These are phyloP conservation scores for Loriculus beryllinus DNA, from an alignment of 2,797 vertebrate genomes.

Conservation along the genomic window DNA sequence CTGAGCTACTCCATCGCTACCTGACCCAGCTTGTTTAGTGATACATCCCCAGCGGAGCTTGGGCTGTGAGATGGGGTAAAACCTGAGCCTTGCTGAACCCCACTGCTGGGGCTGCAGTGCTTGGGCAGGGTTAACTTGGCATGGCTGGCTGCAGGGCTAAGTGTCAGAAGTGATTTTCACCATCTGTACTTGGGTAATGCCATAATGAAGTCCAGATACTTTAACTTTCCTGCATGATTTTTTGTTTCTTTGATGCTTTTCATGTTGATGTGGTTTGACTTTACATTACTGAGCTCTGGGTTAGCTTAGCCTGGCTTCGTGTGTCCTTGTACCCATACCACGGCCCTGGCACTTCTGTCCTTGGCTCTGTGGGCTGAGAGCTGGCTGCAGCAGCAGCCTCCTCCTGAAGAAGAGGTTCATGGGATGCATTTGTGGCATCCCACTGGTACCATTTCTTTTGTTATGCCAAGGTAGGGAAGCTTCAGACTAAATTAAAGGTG, in stretches of 20 bases:
- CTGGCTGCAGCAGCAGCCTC: background rate
- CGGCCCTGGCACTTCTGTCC: background rate
- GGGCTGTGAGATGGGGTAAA: background rate
- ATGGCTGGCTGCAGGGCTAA: background rate
- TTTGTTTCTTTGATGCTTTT: background rate
- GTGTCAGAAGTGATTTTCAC: background rate
- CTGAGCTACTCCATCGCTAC: background rate
- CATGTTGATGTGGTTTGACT: background rate
- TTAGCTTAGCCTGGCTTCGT: background rate
- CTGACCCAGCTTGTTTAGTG: background rate
- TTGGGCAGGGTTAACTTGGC: background rate
- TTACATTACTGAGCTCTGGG: background rate
- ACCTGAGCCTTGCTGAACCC: conserved; percentile 37
- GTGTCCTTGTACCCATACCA: accelerated
- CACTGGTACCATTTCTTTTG: background rate
- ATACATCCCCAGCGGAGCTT: background rate
- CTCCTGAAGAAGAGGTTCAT: background rate
- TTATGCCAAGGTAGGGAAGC: background rate
- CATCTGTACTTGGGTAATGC: background rate
- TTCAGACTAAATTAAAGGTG: background rate
- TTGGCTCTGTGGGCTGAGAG: background rate
- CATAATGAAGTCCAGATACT: background rate
- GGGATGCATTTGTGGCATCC: background rate
- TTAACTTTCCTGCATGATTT: background rate
- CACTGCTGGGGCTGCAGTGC: background rate